Evolutionary conservation across 2,113 vertebrate species (phyloP), one percentile per base, ranked within the genome.

Genomic region (Notiomystis cincta): DNA sequence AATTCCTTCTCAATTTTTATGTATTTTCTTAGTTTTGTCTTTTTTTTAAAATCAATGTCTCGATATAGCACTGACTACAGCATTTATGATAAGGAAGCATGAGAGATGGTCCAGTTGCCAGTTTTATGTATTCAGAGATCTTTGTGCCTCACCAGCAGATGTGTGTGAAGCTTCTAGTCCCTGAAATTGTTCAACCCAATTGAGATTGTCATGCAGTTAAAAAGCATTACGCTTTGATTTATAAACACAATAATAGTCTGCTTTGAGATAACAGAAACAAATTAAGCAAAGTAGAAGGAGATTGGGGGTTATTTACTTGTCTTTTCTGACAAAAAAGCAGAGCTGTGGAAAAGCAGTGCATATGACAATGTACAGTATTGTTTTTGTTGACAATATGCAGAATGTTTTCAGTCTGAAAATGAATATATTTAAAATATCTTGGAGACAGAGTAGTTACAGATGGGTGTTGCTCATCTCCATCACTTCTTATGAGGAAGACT

Each of bases 211-310:
- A 69, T 57, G 54, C 37, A 87, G 72, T 87, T 79, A 66, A 84
- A 77, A 95, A 85, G 37, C 37, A 75, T 92, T 89, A 78, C 0
- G 0, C 50, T 95, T 93, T 85, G 82, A 94, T 96, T 87, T 97
- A 93, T 80, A 96, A 95, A 89, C 70, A 94, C 19, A 80, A 16
- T 89, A 94, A 93, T 82, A 91, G 51, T 60, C 62, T 89, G 37
- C 44, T 95, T 93, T 82, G 89, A 96, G 91, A 95, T 64, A 96
- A 66, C 48, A 91, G 85, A 97, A 96, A 94, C 87, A 96, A 96
- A 96, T 96, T 94, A 97, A 79, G 84, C 51, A 93, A 95, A 97
- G 56, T 93, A 92, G 73, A 77, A 30, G 8, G 70, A 97, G 82
- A 95, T 45, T 93, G 40, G 18, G 65, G n/a, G 56, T 90, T 94